A percentile compares a stretch with the other conserved stretches of the same genome.
Evolutionary conservation across 1,140 invertebrate genomes (phyloP).

Genomic region (Wasmannia auropunctata): DNA sequence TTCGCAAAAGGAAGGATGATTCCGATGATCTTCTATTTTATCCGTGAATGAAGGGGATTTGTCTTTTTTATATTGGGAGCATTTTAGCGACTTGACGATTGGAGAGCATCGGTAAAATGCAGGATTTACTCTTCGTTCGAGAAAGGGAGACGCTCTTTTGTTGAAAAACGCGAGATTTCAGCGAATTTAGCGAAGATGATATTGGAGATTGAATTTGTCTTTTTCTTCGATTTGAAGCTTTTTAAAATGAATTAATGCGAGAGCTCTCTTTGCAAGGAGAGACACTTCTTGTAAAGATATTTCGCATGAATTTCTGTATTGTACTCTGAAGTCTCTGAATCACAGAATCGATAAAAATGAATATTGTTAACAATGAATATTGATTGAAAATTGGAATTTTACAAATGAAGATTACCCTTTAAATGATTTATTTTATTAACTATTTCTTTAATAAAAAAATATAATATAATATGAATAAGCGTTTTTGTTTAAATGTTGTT

Average conservation of each 20-base stretch:
- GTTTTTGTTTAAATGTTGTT: neutral
- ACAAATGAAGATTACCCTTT: neutral
- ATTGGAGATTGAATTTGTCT: constrained; percentile 3
- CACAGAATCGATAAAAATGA: neutral
- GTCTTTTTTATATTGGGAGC: neutral
- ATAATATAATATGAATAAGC: neutral
- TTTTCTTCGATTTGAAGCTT: neutral
- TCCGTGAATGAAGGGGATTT: neutral
- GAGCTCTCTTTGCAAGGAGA: neutral
- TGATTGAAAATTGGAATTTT: neutral
- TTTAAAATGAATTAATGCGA: neutral
- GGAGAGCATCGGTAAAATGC: neutral
- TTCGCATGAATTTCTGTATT: neutral
- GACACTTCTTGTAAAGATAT: neutral
- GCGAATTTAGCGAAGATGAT: neutral
- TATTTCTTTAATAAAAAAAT: neutral
- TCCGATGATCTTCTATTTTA: neutral
- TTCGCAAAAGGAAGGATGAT: neutral
- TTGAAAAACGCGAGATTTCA: neutral
- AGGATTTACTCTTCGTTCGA: neutral
- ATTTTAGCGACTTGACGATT: neutral
- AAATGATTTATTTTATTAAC: neutral
- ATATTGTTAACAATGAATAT: neutral
- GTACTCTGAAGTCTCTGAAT: neutral
- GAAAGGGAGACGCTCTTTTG: neutral